phyloP scores from a whole-genome alignment of 2,113 vertebrate genomes.

The Poeciliopsis occidentalis region DNA sequence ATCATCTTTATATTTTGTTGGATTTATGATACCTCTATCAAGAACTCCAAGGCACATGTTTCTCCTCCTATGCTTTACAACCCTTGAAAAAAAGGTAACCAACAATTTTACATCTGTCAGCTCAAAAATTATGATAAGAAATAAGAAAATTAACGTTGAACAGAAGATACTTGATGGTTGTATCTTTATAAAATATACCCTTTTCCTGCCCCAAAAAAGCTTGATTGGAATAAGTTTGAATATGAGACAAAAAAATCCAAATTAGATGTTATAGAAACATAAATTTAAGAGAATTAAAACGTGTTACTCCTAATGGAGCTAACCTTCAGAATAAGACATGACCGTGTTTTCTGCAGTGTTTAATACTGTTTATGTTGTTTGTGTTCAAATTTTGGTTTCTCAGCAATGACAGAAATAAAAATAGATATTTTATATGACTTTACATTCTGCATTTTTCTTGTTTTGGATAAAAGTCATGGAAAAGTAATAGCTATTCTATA shows the following conservation, averaged over 20 bases:
- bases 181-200: not conserved
- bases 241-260: not conserved
- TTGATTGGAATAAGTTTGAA: not conserved
- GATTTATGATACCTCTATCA: not conserved
- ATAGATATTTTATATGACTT: not conserved
- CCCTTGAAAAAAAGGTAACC: too few species aligned
- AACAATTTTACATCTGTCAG: too few species aligned
- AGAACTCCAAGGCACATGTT: not conserved
- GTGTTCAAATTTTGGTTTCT: too few species aligned
- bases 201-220: not conserved
- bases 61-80: not conserved
- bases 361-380: too few species aligned
- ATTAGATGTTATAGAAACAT: not conserved
- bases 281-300: not conserved
- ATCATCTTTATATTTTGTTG: too few species aligned
- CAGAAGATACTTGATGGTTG: not conserved
- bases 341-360: not conserved
- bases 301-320: not conserved
- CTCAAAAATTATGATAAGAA: too few species aligned
- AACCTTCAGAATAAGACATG: not conserved
- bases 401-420: too few species aligned
- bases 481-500: not conserved
- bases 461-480: slow-evolving; percentile 3
- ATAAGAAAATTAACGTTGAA: not conserved
- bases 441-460: not conserved